Base-by-base conservation (phyloP, 2,113 vertebrate species). In the Tachuris rubrigastra region DNA sequence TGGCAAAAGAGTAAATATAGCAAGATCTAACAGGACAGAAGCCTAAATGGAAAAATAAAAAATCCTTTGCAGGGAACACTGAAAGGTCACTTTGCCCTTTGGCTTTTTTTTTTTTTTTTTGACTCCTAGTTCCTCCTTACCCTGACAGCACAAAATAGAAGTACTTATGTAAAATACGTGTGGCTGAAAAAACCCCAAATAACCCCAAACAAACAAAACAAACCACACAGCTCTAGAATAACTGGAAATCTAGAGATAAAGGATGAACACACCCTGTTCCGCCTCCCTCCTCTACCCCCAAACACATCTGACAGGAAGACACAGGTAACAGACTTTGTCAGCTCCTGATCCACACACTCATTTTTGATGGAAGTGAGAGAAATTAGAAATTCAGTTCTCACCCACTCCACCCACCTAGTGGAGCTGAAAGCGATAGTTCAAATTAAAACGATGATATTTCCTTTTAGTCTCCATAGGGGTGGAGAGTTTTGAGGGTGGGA, bases 371-470 rank as follows among this genome's bases (percentile, higher is more conserved):
- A 83, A 89, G 44, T 67, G 59, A 86, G 46, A 92, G 65, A 93
- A 93, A 93, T 85, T 67, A 93, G 86, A 95, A 95, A 95, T 87
- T 89, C 90, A 94, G 47, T 58, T 94, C 53, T 91, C 74, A 67
- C 81, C 93, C 80, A 89, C 93, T 74, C 86, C 55, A 79, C 69
- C 81, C 90, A 89, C 93, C 74, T 78, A 63, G 55, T 44, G 41
- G 41, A 86, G 86, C 47, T 94, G 91, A 94, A 96, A 95, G 75
- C 0, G 20, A 95, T 90, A 95, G 72, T 90, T 94, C 53, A 81
- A 93, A 95, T 94, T 92, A 95, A 95, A 95, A 92, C 0, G 1
- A 93, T 92, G 92, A 95, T 86, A 92, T 71, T 97, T 95, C 88
- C 75, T 84, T 87, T 83, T 58, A 73, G 84, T 69, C 68, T 78